Base-by-base conservation (phyloP, 2,113 vertebrate species). In the Dipodomys ordii region DNA sequence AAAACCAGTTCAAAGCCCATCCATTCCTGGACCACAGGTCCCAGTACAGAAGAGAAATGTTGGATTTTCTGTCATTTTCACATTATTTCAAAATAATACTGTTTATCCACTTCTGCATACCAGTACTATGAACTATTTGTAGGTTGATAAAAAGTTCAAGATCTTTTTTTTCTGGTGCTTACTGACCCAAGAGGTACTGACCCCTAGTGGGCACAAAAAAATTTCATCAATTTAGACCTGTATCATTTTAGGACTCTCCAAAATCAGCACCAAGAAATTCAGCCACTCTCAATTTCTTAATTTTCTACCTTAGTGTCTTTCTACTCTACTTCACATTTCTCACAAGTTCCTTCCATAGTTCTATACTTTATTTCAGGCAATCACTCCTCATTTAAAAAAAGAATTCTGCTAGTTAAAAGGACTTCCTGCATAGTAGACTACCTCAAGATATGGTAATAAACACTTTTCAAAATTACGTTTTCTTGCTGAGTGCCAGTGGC, bases 171-270 rank as follows among this genome's bases (percentile, higher is more conserved):
- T 86, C 68, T 57, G 67, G 57, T 80, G 28, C 13, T 86, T 60
- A 35, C 81, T 44, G 60, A 94, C 44, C 32, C 1, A 39, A 80
- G 71, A 57, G 4, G 20, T 85, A 88, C 95, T 96, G 96, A 72
- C 96, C 96, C 83, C 95, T 95, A 95, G 93, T 95, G 95, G 96
- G 78, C 82, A 71, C 1, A 35, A 65, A 60, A 72, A 71, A 94
- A 92, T 67, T 80, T 73, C 88, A 88, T 60, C 65, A 87, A 44
- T 78, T 87, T 80, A 88, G 64, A 76, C 9, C 12, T 49, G 20
- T 62, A 69, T 92, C 27, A 64, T 88, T 93, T 93, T 60, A 87
- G 82, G n/a, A 84, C 85, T 93, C 92, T 80, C 71, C 72, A 82
- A 80, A 95, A 20, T 27, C 68, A 64, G n/a, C 32, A 68, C 39